Percentiles rank a stretch among this genome's conserved stretches.
phyloP scores from a whole-genome alignment of 2,797 vertebrate genomes.

The Sebastiscus tertius region DNA sequence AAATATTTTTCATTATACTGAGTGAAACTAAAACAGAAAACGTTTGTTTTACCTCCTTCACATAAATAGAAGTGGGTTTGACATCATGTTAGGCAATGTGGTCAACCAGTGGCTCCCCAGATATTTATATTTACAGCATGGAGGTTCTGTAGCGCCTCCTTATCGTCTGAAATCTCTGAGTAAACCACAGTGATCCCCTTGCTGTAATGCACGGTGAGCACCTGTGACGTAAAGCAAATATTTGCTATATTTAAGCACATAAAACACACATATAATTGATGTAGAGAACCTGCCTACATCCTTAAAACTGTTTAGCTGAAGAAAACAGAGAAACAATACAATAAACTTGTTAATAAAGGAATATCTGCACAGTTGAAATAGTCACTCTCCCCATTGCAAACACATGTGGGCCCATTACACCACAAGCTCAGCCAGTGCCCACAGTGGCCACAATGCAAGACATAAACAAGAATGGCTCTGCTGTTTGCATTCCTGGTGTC shows the following conservation, averaged over 20 bases:
- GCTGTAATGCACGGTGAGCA: background rate
- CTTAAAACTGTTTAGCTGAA: background rate
- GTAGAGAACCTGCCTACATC: background rate
- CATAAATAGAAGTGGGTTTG: slow-evolving; percentile 41
- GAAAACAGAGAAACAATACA: background rate
- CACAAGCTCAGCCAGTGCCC: slow-evolving; percentile 54
- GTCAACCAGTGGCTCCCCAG: slow-evolving; percentile 23
- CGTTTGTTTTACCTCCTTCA: slow-evolving; percentile 30
- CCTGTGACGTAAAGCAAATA: background rate
- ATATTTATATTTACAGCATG: slow-evolving; percentile 33
- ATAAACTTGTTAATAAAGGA: slow-evolving; percentile 33
- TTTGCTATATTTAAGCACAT: background rate
- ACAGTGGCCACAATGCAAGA: slow-evolving; percentile 66
- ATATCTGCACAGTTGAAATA: slow-evolving; percentile 18
- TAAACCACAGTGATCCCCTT: slow-evolving; percentile 18
- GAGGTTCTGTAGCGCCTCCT: slow-evolving; percentile 26
- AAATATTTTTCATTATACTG: background rate
- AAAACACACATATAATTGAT: background rate
- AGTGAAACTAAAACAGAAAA: background rate
- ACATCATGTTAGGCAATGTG: slow-evolving; percentile 36
- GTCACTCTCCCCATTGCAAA: slow-evolving; percentile 24
- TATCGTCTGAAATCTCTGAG: slow-evolving; percentile 9
- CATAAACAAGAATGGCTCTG: slow-evolving; percentile 75
- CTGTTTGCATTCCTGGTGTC: slow-evolving; percentile 79
- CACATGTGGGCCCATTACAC: slow-evolving; percentile 56